Conservation (phyloP, 2,888 invertebrate genomes). For the Palloptera scutellata region DNA sequence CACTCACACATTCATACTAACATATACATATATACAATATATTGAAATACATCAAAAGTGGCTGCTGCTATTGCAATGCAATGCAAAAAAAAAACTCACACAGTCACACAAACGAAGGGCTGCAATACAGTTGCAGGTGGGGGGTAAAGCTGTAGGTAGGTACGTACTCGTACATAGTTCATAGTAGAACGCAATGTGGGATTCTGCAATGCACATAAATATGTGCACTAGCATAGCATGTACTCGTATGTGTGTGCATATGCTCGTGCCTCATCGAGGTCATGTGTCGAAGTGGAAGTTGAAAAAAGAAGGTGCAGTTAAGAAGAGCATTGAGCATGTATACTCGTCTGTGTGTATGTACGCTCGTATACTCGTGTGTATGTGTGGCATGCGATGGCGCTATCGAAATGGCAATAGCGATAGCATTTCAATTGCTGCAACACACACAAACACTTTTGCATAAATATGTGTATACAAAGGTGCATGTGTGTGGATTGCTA, state of each 20-base stretch:
- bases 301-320: slow-evolving; percentile 10
- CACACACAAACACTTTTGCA: slow-evolving; percentile 9
- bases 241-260: slow-evolving; percentile 16
- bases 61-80: slow-evolving; percentile 14
- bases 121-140: slow-evolving; percentile 10
- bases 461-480: not conserved
- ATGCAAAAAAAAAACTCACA: too few species aligned
- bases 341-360: not conserved
- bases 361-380: not conserved
- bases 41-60: slow-evolving; percentile 6
- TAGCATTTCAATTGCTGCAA: slow-evolving; percentile 48
- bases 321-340: not conserved
- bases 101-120: not conserved
- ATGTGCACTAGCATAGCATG: not conserved
- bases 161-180: not conserved
- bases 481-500: not conserved
- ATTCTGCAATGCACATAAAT: not conserved
- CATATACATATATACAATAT: slow-evolving; percentile 1
- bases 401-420: slow-evolving; percentile 43
- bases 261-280: not conserved
- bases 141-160: not conserved
- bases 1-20: slow-evolving; percentile 14
- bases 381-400: slow-evolving; percentile 9
- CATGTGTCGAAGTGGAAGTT: slow-evolving; percentile 14
- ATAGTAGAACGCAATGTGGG: not conserved